A percentile compares a stretch with the other conserved stretches of the same genome.
Evolutionary conservation across 1,140 invertebrate genomes (phyloP).

Genomic region (Diabrotica virgifera): DNA sequence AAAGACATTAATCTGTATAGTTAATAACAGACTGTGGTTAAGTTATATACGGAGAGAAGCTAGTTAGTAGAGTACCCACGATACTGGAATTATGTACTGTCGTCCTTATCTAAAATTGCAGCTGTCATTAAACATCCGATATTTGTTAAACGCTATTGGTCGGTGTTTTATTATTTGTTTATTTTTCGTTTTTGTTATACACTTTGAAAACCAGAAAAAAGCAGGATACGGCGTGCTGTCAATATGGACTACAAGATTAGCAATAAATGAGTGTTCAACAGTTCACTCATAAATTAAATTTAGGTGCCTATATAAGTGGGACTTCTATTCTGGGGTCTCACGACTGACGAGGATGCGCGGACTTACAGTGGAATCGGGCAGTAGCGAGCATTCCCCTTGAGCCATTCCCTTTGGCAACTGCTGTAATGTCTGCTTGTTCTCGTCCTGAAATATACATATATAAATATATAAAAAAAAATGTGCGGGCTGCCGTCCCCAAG

Average conservation of each 20-base stretch:
- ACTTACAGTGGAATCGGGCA: not conserved
- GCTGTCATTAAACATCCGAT: conserved; percentile 20
- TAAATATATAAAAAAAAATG: not conserved
- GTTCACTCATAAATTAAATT: conserved; percentile 41
- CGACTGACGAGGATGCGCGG: conserved; percentile 18
- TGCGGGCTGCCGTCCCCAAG: conserved; percentile 14
- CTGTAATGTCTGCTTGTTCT: conserved; percentile 12
- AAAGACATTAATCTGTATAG: conserved; percentile 35
- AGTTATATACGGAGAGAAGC: conserved; percentile 9
- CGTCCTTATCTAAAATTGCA: conserved; percentile 8
- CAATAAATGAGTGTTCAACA: conserved; percentile 42
- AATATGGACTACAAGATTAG: conserved; percentile 42
- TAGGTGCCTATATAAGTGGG: conserved; percentile 45
- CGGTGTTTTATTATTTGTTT: conserved; percentile 39
- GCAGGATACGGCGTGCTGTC: conserved; percentile 31
- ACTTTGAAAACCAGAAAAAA: conserved; percentile 15
- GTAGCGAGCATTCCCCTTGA: not conserved
- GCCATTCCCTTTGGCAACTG: not conserved
- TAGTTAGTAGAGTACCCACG: not conserved
- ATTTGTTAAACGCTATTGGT: conserved; percentile 36
- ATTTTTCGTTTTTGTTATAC: conserved; percentile 37
- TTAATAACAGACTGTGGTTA: conserved; percentile 13
- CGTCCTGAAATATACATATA: conserved; percentile 8
- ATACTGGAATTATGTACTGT: conserved; percentile 10
- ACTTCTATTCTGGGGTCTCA: conserved; percentile 14